Percentiles rank a stretch among this genome's conserved stretches.
Evolutionary conservation across 2,888 invertebrate genomes (phyloP).

Genomic region (Tetragonula carbonaria): DNA sequence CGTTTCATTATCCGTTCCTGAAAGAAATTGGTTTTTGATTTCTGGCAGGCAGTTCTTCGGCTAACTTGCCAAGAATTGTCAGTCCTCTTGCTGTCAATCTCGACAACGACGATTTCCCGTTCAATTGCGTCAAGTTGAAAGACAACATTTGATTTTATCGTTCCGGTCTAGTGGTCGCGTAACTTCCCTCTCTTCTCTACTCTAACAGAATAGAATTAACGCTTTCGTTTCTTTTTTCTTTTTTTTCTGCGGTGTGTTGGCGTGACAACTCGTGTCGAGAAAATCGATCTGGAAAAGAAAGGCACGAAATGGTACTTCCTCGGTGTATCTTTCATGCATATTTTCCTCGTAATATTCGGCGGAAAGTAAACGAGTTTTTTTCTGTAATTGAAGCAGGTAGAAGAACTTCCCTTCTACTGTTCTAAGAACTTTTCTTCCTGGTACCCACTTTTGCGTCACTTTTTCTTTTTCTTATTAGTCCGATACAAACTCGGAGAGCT

Average conservation of each 20-base stretch:
- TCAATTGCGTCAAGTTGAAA: slow-evolving; percentile 6
- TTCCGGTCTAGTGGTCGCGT: neutral
- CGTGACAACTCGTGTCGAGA: neutral
- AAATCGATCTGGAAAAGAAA: slow-evolving; percentile 55
- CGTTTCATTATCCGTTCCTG: slow-evolving; percentile 7
- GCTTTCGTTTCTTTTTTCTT: no score
- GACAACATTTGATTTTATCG: slow-evolving; percentile 40
- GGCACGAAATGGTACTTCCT: neutral
- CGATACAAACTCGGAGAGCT: no score
- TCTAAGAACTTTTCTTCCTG: neutral
- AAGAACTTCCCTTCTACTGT: neutral
- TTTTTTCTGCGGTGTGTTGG: neutral
- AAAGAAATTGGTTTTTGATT: slow-evolving; percentile 54
- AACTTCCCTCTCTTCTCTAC: neutral
- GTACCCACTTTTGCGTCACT: neutral
- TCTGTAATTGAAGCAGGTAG: neutral
- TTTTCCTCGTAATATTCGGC: slow-evolving; percentile 35
- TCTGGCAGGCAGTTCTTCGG: neutral
- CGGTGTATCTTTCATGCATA: neutral
- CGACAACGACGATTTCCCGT: neutral
- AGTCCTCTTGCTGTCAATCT: neutral
- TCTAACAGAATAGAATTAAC: neutral
- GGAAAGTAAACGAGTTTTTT: neutral
- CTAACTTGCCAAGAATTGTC: no score
- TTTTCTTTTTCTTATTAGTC: no score